phyloP scores from a whole-genome alignment of 1,140 invertebrate genomes.

The Penaeus chinensis region DNA sequence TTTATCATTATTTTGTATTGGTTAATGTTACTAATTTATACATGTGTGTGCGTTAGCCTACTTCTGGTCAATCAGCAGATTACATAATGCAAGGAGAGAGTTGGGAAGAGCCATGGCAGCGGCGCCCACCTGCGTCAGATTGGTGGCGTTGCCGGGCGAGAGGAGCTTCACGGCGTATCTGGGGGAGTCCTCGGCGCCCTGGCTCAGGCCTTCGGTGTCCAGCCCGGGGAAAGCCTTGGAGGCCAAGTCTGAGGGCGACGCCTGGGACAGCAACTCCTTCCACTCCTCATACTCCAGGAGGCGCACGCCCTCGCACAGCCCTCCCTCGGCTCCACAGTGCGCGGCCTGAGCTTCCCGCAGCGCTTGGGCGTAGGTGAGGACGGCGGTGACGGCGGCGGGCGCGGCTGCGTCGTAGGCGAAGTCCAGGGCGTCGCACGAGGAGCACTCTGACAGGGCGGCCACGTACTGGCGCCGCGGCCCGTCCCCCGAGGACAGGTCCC shows the following conservation, averaged over 20 bases:
- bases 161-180: conserved; percentile 35
- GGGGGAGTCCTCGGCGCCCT: conserved; percentile 39
- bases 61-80: no score
- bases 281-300: conserved; percentile 5
- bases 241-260: neutral
- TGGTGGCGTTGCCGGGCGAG: neutral
- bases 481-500: conserved; percentile 27
- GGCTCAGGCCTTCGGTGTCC: neutral
- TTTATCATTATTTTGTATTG: no score
- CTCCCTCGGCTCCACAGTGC: neutral
- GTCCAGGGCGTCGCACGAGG: neutral
- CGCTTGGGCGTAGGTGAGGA: conserved; percentile 34
- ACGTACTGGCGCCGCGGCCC: conserved; percentile 23
- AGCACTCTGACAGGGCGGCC: conserved; percentile 35
- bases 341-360: conserved; percentile 25
- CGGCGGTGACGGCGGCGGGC: conserved; percentile 28
- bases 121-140: conserved; percentile 35
- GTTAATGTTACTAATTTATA: no score
- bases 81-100: no score
- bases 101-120: no score
- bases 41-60: no score
- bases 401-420: conserved; percentile 41
- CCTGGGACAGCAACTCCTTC: conserved; percentile 19
- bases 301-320: neutral
- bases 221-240: conserved; percentile 31